Evolutionary conservation across 2,113 vertebrate species (phyloP).

Genomic region (Pteropus alecto): DNA sequence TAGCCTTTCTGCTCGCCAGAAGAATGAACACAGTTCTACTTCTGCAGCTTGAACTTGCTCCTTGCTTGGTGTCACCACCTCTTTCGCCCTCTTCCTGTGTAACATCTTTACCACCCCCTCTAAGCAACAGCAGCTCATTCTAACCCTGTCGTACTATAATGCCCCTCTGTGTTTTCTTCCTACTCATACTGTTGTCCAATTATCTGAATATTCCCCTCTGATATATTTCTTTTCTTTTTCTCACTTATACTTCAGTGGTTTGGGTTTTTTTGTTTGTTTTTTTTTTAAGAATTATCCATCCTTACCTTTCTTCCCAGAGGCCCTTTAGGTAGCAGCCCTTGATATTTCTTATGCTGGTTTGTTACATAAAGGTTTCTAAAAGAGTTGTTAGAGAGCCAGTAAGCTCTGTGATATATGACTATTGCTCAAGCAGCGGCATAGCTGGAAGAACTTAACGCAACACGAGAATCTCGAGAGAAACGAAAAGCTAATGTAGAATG

Average conservation of each 20-base stretch:
- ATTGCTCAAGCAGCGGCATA: slow-evolving; percentile 56
- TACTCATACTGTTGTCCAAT: not conserved
- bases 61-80: not conserved
- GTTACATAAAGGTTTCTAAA: slow-evolving; percentile 48
- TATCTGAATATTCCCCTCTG: not conserved
- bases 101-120: not conserved
- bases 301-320: not conserved
- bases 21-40: not conserved
- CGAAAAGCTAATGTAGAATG: slow-evolving; percentile 46
- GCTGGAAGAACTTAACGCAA: slow-evolving; percentile 43
- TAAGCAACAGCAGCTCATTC: not conserved
- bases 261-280: not conserved
- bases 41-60: not conserved
- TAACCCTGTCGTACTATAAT: too few relatives aligned
- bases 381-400: slow-evolving; percentile 27
- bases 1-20: not conserved
- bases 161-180: not conserved
- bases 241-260: not conserved
- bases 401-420: slow-evolving; percentile 52
- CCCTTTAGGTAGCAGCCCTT: not conserved
- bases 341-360: slow-evolving; percentile 52
- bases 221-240: not conserved
- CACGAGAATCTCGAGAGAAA: slow-evolving; percentile 15
- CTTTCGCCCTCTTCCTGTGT: not conserved
- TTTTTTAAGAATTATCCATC: slow-evolving; percentile 6